Conservation (phyloP, 2,888 invertebrate genomes). For the Noctua comes region DNA sequence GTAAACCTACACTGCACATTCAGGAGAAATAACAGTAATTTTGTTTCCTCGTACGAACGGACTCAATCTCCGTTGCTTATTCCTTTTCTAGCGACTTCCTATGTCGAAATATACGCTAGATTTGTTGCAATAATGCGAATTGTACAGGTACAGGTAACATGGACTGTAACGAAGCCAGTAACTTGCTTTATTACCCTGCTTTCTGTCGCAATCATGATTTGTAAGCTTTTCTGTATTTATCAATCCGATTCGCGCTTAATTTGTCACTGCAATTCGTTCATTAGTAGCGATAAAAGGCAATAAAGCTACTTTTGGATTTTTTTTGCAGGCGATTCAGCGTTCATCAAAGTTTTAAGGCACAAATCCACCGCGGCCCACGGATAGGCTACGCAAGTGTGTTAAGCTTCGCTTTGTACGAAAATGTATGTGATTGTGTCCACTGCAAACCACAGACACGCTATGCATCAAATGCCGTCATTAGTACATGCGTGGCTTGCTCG, state of each 20-base stretch:
- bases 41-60: constrained; percentile 43
- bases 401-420: too few relatives aligned
- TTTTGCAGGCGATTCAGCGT: neutral
- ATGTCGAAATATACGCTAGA: constrained; percentile 44
- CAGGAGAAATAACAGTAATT: constrained; percentile 39
- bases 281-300: constrained; percentile 10
- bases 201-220: constrained; percentile 34
- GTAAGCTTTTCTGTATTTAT: constrained; percentile 27
- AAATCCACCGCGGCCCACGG: too few relatives aligned
- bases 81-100: constrained; percentile 42
- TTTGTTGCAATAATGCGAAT: constrained; percentile 47
- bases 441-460: too few relatives aligned
- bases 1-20: constrained; percentile 23
- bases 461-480: too few relatives aligned
- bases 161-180: constrained; percentile 21
- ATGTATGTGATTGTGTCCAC: too few relatives aligned
- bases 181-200: constrained; percentile 44
- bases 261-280: constrained; percentile 26
- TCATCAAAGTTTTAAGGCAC: constrained; percentile 3
- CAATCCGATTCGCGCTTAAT: constrained; percentile 9
- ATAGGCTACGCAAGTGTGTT: too few relatives aligned
- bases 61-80: constrained; percentile 42
- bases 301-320: neutral
- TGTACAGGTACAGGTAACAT: constrained; percentile 27
- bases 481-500: too few relatives aligned